Percentiles rank a stretch among this genome's conserved stretches.
Conservation (phyloP, 1,140 invertebrate genomes). For the Bombus polaris region DNA sequence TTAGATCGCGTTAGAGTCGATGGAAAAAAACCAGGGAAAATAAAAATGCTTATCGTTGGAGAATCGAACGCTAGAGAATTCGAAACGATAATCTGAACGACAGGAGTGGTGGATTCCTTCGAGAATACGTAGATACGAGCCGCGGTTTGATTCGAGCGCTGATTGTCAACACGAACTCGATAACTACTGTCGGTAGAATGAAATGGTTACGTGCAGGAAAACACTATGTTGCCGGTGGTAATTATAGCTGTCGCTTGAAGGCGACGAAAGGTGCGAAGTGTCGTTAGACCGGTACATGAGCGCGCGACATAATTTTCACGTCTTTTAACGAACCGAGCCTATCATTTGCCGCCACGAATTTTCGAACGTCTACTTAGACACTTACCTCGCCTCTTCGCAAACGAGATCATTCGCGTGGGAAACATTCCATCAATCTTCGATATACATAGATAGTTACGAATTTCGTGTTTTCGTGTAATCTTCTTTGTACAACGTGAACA, state of each 20-base stretch:
- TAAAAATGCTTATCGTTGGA: neutral
- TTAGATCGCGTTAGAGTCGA: neutral
- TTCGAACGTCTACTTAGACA: no score
- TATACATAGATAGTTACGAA: neutral
- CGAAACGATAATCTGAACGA: conserved; percentile 1
- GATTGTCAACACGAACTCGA: conserved; percentile 58
- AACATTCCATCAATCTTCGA: neutral
- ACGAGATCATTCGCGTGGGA: neutral
- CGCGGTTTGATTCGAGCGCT: conserved; percentile 27
- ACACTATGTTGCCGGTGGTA: conserved; percentile 37
- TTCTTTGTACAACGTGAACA: neutral
- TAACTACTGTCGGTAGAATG: conserved; percentile 49
- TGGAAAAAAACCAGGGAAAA: neutral
- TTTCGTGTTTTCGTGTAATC: neutral
- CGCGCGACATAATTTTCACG: conserved; percentile 35
- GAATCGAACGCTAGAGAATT: neutral
- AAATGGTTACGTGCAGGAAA: conserved; percentile 64
- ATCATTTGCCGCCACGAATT: conserved; percentile 34
- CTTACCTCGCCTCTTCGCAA: neutral
- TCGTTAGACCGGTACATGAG: conserved; percentile 50
- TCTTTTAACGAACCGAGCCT: conserved; percentile 22
- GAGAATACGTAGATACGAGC: conserved; percentile 32
- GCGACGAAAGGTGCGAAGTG: conserved; percentile 62
- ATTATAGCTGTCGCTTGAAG: conserved; percentile 49
- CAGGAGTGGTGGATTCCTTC: conserved; percentile 40